Conservation (phyloP, 2,797 vertebrate species). For the Carapus acus region DNA sequence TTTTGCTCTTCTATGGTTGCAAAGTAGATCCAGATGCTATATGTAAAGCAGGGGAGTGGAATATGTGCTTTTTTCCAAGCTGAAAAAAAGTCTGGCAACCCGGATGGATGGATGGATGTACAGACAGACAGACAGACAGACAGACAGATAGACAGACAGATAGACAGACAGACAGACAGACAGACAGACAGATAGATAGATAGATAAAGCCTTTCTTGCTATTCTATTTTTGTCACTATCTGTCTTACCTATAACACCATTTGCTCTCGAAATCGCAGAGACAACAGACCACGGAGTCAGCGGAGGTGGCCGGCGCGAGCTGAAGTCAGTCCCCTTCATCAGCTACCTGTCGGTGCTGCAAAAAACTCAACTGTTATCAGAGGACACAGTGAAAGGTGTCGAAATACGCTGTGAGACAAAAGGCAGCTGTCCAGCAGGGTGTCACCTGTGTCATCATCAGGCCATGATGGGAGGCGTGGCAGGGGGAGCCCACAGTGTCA, state of each 20-base stretch:
- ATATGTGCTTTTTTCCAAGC: conserved; percentile 18
- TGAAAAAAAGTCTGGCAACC: conserved; percentile 1
- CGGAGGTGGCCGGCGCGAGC: conserved; percentile 78
- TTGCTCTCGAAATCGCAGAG: conserved; percentile 67
- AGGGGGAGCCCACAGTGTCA: conserved; percentile 42
- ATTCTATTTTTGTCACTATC: conserved; percentile 10
- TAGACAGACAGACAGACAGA: too few relatives aligned
- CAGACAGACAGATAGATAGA: too few relatives aligned
- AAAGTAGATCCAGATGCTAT: conserved; percentile 52
- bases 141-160: too few relatives aligned
- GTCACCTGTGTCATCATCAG: conserved; percentile 87
- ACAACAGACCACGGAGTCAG: conserved; percentile 81
- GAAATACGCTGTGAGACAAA: conserved; percentile 95
- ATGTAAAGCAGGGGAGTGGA: conserved; percentile 17
- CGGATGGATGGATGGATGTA: conserved; percentile 1
- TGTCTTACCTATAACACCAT: not conserved
- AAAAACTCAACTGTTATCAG: conserved; percentile 91
- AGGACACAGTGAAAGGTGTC: conserved; percentile 88
- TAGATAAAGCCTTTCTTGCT: not conserved
- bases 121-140: too few relatives aligned
- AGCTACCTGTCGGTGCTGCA: conserved; percentile 89
- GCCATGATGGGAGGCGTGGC: conserved; percentile 39
- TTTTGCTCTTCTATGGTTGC: conserved; percentile 12
- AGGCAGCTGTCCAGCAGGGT: conserved; percentile 87
- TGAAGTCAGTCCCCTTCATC: conserved; percentile 95